Percentiles rank a stretch among this genome's conserved stretches.
These are phyloP conservation scores for Notiomystis cincta DNA, from an alignment of 2,113 vertebrate genomes.

Conservation along the genomic window DNA sequence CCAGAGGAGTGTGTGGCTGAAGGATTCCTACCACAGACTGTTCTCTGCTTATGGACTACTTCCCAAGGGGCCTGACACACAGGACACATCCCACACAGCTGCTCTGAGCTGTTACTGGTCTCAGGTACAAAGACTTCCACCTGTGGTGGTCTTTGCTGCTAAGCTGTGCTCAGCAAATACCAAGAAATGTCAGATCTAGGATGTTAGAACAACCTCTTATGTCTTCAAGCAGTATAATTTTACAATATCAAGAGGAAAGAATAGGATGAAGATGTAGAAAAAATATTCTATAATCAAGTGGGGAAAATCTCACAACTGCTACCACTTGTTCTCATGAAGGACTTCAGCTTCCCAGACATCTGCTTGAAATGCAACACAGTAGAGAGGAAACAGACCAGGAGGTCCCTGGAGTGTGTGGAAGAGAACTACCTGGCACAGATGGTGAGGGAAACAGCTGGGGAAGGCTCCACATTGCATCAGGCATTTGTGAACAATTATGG, in stretches of 20 bases:
- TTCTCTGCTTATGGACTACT: not conserved
- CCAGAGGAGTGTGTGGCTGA: fast-evolving
- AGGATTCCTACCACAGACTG: not conserved
- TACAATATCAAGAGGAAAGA: not conserved
- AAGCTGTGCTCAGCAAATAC: not conserved
- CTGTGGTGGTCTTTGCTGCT: not conserved
- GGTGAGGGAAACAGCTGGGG: not conserved
- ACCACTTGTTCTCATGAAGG: not conserved
- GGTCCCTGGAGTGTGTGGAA: not conserved
- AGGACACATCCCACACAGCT: not conserved
- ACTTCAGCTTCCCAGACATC: not conserved
- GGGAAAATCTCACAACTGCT: not conserved
- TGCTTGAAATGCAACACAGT: not conserved
- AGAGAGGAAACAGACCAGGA: not conserved
- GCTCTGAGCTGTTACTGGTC: not conserved
- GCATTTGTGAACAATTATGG: not conserved
- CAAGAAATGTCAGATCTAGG: not conserved
- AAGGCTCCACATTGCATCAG: not conserved
- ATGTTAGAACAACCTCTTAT: not conserved
- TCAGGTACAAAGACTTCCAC: not conserved
- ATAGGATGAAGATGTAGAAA: not conserved
- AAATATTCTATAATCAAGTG: not conserved
- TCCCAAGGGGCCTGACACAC: not conserved
- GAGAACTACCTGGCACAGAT: not conserved
- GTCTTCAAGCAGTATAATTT: not conserved